A percentile compares a stretch with the other conserved stretches of the same genome.
These are phyloP conservation scores for Bombyx mori DNA, from an alignment of 1,140 invertebrate species.

Conservation along the genomic window ASM3026992v2 NC_085119.1:12190501-12191000, in stretches of 20 bases:
- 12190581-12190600: slow-evolving; percentile 97
- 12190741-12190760: slow-evolving; percentile 96
- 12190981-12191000: no score
- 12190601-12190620: slow-evolving; percentile 98
- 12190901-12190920: no score
- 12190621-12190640: slow-evolving; percentile 89
- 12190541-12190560: slow-evolving; percentile 96
- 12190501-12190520: slow-evolving; percentile 89
- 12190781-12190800: slow-evolving; percentile 97
- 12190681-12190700: slow-evolving; percentile 85
- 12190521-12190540: slow-evolving; percentile 92
- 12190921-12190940: no score
- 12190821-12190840: slow-evolving; percentile 99
- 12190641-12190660: slow-evolving; percentile 89
- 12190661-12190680: slow-evolving; percentile 89
- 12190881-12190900: no score
- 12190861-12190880: no score
- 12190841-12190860: slow-evolving; percentile 75
- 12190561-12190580: slow-evolving; percentile 99
- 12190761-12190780: slow-evolving; percentile 91
- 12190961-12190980: no score
- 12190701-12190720: slow-evolving; percentile 92
- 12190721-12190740: slow-evolving; percentile 97
- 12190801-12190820: slow-evolving; percentile 96
- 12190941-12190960: no score